Evolutionary conservation across 1,140 invertebrate genomes (phyloP), one percentile per base, ranked within the genome.

Genomic region (Hylaeus volcanicus): DNA sequence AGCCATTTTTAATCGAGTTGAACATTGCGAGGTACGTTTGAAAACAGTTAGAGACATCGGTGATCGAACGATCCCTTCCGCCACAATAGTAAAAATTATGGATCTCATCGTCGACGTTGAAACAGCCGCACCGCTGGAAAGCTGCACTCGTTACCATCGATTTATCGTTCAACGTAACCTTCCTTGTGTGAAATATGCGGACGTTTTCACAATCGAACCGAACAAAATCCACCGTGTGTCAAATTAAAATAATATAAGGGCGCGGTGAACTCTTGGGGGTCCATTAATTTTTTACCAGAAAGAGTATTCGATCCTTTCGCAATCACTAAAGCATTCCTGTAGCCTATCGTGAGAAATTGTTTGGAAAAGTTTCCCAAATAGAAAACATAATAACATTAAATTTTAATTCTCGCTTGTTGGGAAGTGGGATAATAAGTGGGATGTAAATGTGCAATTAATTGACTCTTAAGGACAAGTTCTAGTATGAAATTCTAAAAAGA

Each of bases 161-260:
- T 83, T 84, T 85, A 65, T 78, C 48, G 65, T 69, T 11, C 53
- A 39, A 69, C 74, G 73, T 79, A 74, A 74, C 79, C 71, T 65
- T 6, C 5, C 4, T n/a, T 8, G 60, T 71, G 65, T 64, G 48
- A 83, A 80, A 66, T 66, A 71, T 39, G 41, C n/a, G 56, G 2
- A 14, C 26, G 9, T 14, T 48, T 72, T 76, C 26, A 56, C 74
- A 65, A 58, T 48, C 60, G 56, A 77, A 84, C 72, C 48, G 69
- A 69, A 61, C 61, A 56, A 53, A 84, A 55, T 77, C 45, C 51
- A 60, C 53, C 41, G 66, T n/a, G 5, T 73, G 82, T 71, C 73
- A 55, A 74, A 74, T 74, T 74, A 74, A 74, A 74, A 65, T 74
- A 53, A 74, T 53, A 48, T 65, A 74, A 64, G 48, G 45, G 45